Percentiles rank a stretch among this genome's conserved stretches.
phyloP scores from a whole-genome alignment of 2,888 invertebrate species.

The Cephonodes hylas region DNA sequence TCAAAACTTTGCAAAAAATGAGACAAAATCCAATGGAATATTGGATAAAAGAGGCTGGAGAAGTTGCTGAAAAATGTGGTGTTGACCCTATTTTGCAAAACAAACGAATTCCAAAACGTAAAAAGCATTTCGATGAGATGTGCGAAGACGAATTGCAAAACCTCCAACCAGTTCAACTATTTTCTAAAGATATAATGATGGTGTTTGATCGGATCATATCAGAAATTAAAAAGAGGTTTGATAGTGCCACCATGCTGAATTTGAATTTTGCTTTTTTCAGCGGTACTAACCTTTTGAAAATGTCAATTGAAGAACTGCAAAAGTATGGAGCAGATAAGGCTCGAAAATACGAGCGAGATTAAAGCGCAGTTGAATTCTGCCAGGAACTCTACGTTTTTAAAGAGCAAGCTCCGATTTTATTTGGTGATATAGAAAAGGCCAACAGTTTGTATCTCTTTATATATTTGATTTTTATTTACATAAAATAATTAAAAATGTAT shows the following conservation, averaged over 20 bases:
- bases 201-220: constrained; percentile 27
- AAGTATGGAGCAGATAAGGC: not conserved
- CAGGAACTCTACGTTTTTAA: constrained; percentile 30
- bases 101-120: not conserved
- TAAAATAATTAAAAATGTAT: too few relatives aligned
- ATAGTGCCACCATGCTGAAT: constrained; percentile 23
- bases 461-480: too few relatives aligned
- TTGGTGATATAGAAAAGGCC: constrained; percentile 20
- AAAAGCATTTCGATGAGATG: not conserved
- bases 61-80: constrained; percentile 18
- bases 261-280: constrained; percentile 11
- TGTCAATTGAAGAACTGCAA: not conserved
- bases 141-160: not conserved
- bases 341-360: constrained; percentile 7
- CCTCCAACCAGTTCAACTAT: not conserved
- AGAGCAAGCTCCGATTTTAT: constrained; percentile 28
- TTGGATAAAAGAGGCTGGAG: constrained; percentile 25
- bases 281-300: not conserved
- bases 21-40: constrained; percentile 22
- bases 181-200: constrained; percentile 23
- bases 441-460: too few relatives aligned
- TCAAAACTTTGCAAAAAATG: constrained; percentile 22
- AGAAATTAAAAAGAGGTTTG: constrained; percentile 24
- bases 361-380: constrained; percentile 30
- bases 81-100: not conserved